These are phyloP conservation scores for Himantopus leucocephalus DNA, from an alignment of 2,113 vertebrate genomes.

Conservation along the genomic window DNA sequence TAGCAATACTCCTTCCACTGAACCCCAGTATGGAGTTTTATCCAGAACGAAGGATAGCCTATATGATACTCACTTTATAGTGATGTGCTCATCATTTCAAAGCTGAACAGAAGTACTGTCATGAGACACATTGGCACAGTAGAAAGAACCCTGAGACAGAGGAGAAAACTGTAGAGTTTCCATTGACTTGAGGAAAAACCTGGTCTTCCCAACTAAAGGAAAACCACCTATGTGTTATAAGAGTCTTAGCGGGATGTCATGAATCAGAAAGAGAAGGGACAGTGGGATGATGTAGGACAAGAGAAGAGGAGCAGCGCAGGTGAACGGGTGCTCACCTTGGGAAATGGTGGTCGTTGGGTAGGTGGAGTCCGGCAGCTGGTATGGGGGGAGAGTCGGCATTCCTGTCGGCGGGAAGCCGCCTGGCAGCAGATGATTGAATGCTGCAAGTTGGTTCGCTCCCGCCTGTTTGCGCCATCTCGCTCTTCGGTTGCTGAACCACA, in stretches of 20 bases:
- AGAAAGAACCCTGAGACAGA: not conserved
- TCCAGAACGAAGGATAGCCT: accelerated
- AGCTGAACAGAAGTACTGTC: not conserved
- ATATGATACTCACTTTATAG: not conserved
- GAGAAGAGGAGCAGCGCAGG: accelerated
- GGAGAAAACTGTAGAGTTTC: not conserved
- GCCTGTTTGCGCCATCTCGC: constrained; percentile 98
- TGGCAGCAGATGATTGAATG: constrained; percentile 95
- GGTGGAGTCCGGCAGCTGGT: constrained; percentile 92
- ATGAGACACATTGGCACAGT: accelerated
- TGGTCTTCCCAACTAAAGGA: not conserved
- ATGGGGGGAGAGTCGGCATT: constrained; percentile 92
- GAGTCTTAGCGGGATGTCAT: not conserved
- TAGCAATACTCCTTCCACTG: not conserved
- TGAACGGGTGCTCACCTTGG: constrained; percentile 78
- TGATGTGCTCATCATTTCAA: not conserved
- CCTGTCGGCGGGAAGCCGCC: constrained; percentile 93
- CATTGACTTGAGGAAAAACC: not conserved
- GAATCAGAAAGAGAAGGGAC: not conserved
- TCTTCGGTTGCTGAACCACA: constrained; percentile 97
- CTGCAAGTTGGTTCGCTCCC: constrained; percentile 96
- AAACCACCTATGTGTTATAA: not conserved
- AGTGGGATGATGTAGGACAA: not conserved
- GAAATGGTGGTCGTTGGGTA: constrained; percentile 89
- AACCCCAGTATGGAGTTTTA: not conserved